Percentiles rank a stretch among this genome's conserved stretches.
Evolutionary conservation across 2,888 invertebrate genomes (phyloP).

Genomic region (Augochlorella aurata): DNA sequence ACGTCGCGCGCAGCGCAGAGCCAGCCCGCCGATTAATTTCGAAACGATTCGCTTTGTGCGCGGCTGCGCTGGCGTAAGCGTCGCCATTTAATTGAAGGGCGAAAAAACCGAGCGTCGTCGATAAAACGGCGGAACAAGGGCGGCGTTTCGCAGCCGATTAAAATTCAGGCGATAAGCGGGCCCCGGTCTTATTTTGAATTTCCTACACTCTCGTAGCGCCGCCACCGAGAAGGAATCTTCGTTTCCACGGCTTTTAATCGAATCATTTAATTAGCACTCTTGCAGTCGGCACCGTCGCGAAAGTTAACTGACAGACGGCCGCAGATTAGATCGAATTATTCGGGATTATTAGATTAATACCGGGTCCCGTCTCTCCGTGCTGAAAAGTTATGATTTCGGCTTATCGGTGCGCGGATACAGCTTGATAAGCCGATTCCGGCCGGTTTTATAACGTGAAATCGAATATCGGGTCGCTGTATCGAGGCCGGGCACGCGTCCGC

Average conservation of each 20-base stretch:
- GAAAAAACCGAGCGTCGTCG: neutral
- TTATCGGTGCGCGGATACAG: slow-evolving; percentile 53
- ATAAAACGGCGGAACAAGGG: neutral
- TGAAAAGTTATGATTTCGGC: slow-evolving; percentile 74
- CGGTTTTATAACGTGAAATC: slow-evolving; percentile 19
- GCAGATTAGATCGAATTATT: slow-evolving; percentile 75
- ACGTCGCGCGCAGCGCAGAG: slow-evolving; percentile 7
- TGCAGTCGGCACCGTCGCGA: slow-evolving; percentile 68
- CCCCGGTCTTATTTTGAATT: slow-evolving; percentile 72
- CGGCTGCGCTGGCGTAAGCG: neutral
- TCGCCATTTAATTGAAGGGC: slow-evolving; percentile 20
- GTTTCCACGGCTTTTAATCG: slow-evolving; percentile 77
- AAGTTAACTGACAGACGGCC: slow-evolving; percentile 76
- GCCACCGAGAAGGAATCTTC: slow-evolving; percentile 67
- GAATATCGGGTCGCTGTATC: neutral
- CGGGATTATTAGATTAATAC: slow-evolving; percentile 76
- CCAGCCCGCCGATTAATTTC: slow-evolving; percentile 32
- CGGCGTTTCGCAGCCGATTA: slow-evolving; percentile 58
- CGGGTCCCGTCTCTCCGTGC: neutral
- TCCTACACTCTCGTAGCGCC: slow-evolving; percentile 54
- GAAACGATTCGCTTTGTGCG: slow-evolving; percentile 3
- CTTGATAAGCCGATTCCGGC: slow-evolving; percentile 31
- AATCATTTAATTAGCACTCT: slow-evolving; percentile 79
- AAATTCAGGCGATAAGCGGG: slow-evolving; percentile 66
- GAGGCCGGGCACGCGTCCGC: neutral